Evolutionary conservation across 2,113 vertebrate genomes (phyloP).

Genomic region (Emydocephalus ijimae): DNA sequence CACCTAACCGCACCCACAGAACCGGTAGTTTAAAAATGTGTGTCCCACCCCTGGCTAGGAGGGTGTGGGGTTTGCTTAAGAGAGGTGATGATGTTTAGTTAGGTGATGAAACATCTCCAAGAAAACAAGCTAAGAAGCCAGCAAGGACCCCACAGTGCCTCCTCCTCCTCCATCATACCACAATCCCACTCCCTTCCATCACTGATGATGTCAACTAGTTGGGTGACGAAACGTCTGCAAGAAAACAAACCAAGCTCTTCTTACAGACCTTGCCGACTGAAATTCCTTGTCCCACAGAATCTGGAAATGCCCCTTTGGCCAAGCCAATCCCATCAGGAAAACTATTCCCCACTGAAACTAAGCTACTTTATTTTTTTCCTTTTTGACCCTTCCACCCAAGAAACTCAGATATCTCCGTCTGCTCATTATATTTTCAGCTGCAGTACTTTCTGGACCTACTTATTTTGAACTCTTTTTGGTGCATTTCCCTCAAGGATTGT

Average conservation of each 20-base stretch:
- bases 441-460: neutral
- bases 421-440: neutral
- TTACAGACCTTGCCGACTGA: neutral
- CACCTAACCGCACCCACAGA: no score
- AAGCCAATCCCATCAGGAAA: neutral
- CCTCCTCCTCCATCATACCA: neutral
- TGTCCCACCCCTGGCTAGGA: neutral
- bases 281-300: neutral
- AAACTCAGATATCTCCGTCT: neutral
- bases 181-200: neutral
- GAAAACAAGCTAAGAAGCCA: neutral
- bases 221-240: no score
- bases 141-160: neutral
- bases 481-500: neutral
- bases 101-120: neutral
- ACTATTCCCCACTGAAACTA: neutral
- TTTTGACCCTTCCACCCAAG: no score
- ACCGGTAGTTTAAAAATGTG: no score
- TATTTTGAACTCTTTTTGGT: neutral
- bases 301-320: neutral
- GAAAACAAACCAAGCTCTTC: no score
- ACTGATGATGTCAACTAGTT: no score
- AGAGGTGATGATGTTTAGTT: neutral
- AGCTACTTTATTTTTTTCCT: neutral
- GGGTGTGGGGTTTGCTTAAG: neutral